These are phyloP conservation scores for Heteronetta atricapilla DNA, from an alignment of 2,113 vertebrate species.

Conservation along the genomic window DNA sequence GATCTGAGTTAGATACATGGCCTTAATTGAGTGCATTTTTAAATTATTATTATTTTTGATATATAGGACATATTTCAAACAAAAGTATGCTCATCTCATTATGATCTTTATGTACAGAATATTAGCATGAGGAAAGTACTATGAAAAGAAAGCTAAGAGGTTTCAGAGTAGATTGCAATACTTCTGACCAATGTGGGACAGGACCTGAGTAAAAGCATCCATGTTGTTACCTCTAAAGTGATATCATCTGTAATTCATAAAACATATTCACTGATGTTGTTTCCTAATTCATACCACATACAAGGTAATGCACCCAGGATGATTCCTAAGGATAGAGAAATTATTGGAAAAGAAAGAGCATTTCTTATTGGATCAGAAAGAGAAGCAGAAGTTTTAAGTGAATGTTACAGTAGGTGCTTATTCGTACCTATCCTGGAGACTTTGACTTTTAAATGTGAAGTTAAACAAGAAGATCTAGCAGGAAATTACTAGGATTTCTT, in stretches of 20 bases:
- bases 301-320: neutral
- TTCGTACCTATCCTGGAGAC: neutral
- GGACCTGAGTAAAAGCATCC: neutral
- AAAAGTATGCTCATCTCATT: neutral
- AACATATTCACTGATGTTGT: neutral
- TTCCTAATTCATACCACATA: neutral
- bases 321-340: neutral
- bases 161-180: neutral
- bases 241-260: neutral
- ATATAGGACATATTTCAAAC: neutral
- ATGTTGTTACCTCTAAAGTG: neutral
- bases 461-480: neutral
- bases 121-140: neutral
- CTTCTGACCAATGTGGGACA: rapidly evolving
- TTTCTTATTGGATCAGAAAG: neutral
- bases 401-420: neutral
- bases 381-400: neutral
- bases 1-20: neutral
- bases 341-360: neutral
- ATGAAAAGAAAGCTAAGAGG: neutral
- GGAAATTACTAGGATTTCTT: neutral
- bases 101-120: neutral
- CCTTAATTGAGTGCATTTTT: neutral
- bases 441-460: neutral
- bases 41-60: neutral